A percentile compares a stretch with the other conserved stretches of the same genome.
These are phyloP conservation scores for Reticulitermes speratus DNA, from an alignment of 1,140 invertebrate genomes.

Conservation along the genomic window DNA sequence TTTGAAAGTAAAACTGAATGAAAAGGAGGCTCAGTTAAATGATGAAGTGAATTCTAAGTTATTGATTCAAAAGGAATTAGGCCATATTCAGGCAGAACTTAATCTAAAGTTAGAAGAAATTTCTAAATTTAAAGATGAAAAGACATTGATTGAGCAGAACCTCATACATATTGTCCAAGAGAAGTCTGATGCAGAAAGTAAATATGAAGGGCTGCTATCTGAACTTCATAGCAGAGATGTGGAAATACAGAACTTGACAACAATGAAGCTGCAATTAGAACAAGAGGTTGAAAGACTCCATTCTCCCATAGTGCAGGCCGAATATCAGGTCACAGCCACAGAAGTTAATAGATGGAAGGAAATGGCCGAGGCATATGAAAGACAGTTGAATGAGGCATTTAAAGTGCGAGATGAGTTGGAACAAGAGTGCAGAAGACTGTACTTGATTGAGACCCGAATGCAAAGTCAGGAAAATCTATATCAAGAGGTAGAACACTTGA, in stretches of 20 bases:
- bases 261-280: neutral
- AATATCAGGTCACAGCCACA: neutral
- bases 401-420: neutral
- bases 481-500: conserved; percentile 6
- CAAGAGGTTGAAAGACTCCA: neutral
- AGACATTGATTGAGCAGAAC: conserved; percentile 4
- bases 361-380: neutral
- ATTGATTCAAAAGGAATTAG: neutral
- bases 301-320: neutral
- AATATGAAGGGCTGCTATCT: neutral
- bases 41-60: neutral
- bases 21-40: neutral
- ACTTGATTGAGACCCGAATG: neutral
- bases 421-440: conserved; percentile 28
- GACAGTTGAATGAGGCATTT: conserved; percentile 22
- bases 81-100: neutral
- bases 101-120: neutral
- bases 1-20: neutral
- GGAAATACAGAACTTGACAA: neutral
- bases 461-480: neutral
- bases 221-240: neutral
- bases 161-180: no score
- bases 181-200: neutral
- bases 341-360: conserved; percentile 17
- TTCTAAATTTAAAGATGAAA: neutral